Evolutionary conservation across 1,140 invertebrate species (phyloP).

Genomic region (Caenorhabditis tropicalis): DNA sequence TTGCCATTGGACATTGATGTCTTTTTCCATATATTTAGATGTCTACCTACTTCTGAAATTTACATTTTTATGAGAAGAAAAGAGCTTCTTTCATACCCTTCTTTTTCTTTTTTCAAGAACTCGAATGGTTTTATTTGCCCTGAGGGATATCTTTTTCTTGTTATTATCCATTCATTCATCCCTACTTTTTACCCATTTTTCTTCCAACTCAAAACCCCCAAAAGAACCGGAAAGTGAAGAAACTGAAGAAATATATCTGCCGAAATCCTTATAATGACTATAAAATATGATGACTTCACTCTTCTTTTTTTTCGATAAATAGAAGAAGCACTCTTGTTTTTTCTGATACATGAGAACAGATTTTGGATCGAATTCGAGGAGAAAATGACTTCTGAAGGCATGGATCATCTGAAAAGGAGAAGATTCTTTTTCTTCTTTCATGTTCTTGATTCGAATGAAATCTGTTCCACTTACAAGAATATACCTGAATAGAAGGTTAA

Average conservation of each 20-base stretch:
- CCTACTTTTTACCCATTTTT: background rate
- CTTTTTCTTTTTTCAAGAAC: background rate
- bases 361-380: constrained; percentile 20
- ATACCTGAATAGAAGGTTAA: background rate
- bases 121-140: background rate
- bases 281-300: background rate
- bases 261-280: constrained; percentile 19
- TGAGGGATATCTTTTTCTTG: constrained; percentile 2
- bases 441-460: background rate
- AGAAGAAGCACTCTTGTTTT: background rate
- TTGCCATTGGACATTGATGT: constrained; percentile 17
- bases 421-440: background rate
- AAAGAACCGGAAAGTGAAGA: background rate
- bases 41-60: background rate
- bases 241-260: background rate
- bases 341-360: background rate
- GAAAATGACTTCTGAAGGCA: background rate
- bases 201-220: background rate
- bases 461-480: background rate
- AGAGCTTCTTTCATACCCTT: background rate
- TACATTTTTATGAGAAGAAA: background rate
- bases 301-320: background rate
- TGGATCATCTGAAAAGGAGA: background rate
- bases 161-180: background rate
- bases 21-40: background rate